phyloP scores from a whole-genome alignment of 2,888 invertebrate genomes.

The Poecilobothrus nobilitatus region DNA sequence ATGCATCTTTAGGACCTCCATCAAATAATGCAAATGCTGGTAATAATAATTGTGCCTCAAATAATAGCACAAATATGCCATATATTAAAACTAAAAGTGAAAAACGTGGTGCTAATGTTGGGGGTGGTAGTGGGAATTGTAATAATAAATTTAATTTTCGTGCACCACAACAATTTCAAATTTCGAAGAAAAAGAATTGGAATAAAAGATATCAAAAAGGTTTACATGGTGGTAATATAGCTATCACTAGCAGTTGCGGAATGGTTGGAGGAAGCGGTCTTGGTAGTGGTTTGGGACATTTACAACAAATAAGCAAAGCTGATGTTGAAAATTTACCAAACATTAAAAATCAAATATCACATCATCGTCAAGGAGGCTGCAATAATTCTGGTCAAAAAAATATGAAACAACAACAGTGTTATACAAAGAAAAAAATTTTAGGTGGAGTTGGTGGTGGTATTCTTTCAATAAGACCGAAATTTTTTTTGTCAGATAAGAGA shows the following conservation, averaged over 20 bases:
- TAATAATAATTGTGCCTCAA: background rate
- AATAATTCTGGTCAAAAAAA: conserved; percentile 14
- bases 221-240: conserved; percentile 14
- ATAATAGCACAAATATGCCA: background rate
- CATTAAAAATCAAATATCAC: conserved; percentile 37
- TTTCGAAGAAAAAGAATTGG: conserved; percentile 37
- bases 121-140: conserved; percentile 8
- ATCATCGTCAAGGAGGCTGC: conserved; percentile 21
- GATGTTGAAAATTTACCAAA: conserved; percentile 43
- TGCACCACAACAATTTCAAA: conserved; percentile 38
- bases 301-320: conserved; percentile 30
- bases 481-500: conserved; percentile 64
- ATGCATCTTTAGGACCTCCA: background rate
- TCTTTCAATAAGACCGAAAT: conserved; percentile 49
- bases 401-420: conserved; percentile 15
- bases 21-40: background rate
- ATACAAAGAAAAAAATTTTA: conserved; percentile 16
- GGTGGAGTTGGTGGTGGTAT: conserved; percentile 22
- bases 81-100: background rate
- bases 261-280: conserved; percentile 5
- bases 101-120: background rate
- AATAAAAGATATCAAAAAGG: conserved; percentile 38
- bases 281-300: conserved; percentile 18
- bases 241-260: conserved; percentile 15
- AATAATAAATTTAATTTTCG: conserved; percentile 33